These are phyloP conservation scores for Fragum fragum DNA, from an alignment of 2,888 invertebrate genomes.

Conservation along the genomic window DNA sequence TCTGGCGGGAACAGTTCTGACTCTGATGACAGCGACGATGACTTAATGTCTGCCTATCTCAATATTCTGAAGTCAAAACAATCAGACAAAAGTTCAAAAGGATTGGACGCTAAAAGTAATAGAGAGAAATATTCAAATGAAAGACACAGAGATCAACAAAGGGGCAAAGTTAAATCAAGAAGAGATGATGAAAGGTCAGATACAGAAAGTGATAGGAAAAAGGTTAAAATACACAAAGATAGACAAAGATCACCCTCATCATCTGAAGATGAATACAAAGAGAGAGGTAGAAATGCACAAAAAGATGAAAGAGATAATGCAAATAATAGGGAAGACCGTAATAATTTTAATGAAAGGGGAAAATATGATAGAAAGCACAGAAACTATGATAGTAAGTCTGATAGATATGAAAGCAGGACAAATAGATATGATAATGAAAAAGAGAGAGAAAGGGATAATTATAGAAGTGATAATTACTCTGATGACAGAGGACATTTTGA, in stretches of 20 bases:
- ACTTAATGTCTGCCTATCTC: conserved; percentile 82
- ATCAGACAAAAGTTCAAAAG: conserved; percentile 23
- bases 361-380: conserved; percentile 32
- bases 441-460: conserved; percentile 9
- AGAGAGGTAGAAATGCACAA: conserved; percentile 6
- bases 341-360: conserved; percentile 7
- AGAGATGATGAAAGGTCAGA: conserved; percentile 2
- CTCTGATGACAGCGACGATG: conserved; percentile 80
- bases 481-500: conserved; percentile 20
- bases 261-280: conserved; percentile 15
- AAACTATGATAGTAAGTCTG: conserved; percentile 12
- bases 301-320: background rate
- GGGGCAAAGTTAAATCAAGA: conserved; percentile 13
- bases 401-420: conserved; percentile 23
- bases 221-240: conserved; percentile 15
- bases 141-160: conserved; percentile 17
- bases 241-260: background rate
- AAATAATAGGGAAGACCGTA: conserved; percentile 22
- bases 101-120: background rate
- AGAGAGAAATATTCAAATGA: background rate
- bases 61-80: conserved; percentile 81
- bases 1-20: conserved; percentile 59
- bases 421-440: conserved; percentile 26
- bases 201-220: conserved; percentile 25
- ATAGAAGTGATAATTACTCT: background rate